A percentile compares a stretch with the other conserved stretches of the same genome.
Conservation (phyloP, 2,797 vertebrate species). For the Heliangelus exortis region DNA sequence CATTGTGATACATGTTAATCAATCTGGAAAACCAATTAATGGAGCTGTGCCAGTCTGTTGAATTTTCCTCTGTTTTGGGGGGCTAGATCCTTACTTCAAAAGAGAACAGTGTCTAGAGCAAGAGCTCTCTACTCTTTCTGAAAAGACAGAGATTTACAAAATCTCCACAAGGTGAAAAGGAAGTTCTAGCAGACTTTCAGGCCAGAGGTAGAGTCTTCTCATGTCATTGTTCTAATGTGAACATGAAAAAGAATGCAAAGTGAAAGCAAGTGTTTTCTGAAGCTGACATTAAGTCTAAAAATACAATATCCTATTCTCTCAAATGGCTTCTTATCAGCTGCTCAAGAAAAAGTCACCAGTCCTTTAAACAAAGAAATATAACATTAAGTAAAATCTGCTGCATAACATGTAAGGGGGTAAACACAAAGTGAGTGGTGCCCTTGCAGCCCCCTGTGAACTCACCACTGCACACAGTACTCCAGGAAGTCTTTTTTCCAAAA, state of each 20-base stretch:
- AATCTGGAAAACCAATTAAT: neutral
- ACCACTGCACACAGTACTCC: rapidly evolving
- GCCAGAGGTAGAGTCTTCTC: neutral
- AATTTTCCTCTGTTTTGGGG: neutral
- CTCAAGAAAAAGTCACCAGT: neutral
- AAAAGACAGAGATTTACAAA: neutral
- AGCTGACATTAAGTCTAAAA: conserved; percentile 21
- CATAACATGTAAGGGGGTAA: neutral
- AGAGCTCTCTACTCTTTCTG: neutral
- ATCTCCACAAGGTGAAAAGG: neutral
- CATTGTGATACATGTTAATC: neutral
- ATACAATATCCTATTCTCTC: neutral
- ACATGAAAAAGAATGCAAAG: conserved; percentile 16
- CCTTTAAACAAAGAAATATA: neutral
- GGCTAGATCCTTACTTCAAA: neutral
- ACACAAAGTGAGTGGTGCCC: neutral
- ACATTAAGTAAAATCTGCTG: neutral
- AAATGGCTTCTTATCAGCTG: neutral
- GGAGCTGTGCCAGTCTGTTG: neutral
- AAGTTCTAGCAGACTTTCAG: conserved; percentile 17
- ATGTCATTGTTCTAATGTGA: neutral
- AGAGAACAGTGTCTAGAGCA: neutral
- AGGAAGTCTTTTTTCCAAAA: neutral
- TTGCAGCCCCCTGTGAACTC: rapidly evolving
- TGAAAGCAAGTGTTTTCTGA: conserved; percentile 17